Conservation (phyloP, 2,113 vertebrate species). For the Anhinga anhinga region DNA sequence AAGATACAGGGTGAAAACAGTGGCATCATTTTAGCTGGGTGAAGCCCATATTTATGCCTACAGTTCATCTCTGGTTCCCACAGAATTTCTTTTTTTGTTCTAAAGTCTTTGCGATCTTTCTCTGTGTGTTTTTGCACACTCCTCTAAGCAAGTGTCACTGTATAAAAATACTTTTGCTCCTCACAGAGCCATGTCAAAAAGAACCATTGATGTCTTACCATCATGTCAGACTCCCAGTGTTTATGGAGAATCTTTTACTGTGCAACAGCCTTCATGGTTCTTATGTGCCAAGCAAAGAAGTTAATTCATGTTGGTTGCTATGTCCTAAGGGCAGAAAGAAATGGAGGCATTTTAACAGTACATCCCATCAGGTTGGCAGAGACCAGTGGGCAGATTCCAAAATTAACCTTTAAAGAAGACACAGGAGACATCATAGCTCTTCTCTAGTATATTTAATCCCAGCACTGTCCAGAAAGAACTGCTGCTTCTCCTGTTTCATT, state of each 20-base stretch:
- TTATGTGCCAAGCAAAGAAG: neutral
- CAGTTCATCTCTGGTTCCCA: neutral
- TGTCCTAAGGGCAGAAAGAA: neutral
- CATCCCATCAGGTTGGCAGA: neutral
- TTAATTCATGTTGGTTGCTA: neutral
- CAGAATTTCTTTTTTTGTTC: neutral
- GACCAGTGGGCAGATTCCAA: neutral
- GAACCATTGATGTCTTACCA: neutral
- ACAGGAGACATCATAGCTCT: neutral
- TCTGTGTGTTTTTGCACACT: neutral
- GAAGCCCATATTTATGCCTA: neutral
- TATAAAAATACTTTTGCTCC: neutral
- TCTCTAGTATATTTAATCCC: neutral
- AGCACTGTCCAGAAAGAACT: neutral
- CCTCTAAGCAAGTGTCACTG: neutral
- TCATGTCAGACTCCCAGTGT: neutral
- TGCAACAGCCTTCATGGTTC: neutral
- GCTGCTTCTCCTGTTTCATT: neutral
- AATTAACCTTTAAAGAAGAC: neutral
- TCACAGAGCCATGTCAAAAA: neutral
- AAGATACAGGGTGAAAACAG: neutral
- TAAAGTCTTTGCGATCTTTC: neutral
- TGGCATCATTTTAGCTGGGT: neutral
- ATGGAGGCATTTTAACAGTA: neutral
- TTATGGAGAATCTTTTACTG: neutral